Percentiles rank a stretch among this genome's conserved stretches.
phyloP scores from a whole-genome alignment of 2,113 vertebrate genomes.

The Clupea harengus region DNA sequence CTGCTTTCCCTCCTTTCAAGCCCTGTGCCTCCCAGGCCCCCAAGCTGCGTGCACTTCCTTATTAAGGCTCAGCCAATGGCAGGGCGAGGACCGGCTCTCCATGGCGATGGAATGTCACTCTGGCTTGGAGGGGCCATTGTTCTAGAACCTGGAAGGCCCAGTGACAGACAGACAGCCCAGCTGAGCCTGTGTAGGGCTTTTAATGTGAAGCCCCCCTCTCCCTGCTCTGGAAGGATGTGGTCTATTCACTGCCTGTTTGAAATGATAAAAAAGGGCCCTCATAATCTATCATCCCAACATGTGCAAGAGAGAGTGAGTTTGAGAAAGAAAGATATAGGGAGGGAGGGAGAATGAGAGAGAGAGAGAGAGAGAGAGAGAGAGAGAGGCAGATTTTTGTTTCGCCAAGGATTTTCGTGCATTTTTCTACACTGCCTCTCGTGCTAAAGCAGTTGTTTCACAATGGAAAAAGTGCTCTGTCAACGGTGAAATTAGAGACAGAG shows the following conservation, averaged over 20 bases:
- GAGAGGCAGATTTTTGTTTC: constrained; percentile 43
- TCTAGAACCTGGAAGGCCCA: constrained; percentile 46
- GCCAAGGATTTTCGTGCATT: constrained; percentile 22
- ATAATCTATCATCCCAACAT: constrained; percentile 29
- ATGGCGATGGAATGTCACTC: constrained; percentile 70
- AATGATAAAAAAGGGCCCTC: constrained; percentile 38
- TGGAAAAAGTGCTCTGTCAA: constrained; percentile 52
- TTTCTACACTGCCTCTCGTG: neutral
- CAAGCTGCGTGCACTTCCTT: constrained; percentile 59
- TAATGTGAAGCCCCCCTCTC: constrained; percentile 36
- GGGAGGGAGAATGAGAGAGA: neutral
- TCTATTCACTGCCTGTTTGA: constrained; percentile 33
- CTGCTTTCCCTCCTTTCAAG: constrained; percentile 39
- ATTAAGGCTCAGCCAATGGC: constrained; percentile 58
- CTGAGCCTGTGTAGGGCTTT: constrained; percentile 47
- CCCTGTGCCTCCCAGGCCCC: constrained; percentile 45
- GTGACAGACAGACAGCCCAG: constrained; percentile 54
- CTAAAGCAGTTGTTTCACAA: constrained; percentile 47
- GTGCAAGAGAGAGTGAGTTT: neutral
- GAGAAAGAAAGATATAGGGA: neutral
- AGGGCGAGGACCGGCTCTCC: constrained; percentile 56
- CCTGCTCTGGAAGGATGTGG: constrained; percentile 40
- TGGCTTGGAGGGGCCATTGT: constrained; percentile 58
- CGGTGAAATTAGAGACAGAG: constrained; percentile 49
- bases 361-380: neutral